Percentiles rank a stretch among this genome's conserved stretches.
These are phyloP conservation scores for Phylloscopus whistleri DNA, from an alignment of 2,113 vertebrate species.

Conservation along the genomic window DNA sequence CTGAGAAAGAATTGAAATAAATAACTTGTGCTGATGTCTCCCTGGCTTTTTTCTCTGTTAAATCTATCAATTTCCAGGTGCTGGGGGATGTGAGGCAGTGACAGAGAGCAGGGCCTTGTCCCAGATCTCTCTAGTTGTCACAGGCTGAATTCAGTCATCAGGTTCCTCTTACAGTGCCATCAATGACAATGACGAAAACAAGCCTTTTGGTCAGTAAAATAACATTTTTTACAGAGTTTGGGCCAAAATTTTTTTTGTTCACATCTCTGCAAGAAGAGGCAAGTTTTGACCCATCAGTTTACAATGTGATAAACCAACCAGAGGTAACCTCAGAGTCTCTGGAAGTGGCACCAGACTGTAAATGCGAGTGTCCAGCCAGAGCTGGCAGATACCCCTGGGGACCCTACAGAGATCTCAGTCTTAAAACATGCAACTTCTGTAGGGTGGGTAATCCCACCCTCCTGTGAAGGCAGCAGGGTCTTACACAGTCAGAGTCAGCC, in stretches of 20 bases:
- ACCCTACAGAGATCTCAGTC: not conserved
- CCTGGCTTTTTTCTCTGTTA: not conserved
- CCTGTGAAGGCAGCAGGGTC: not conserved
- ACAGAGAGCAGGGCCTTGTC: not conserved
- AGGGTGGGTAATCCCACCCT: not conserved
- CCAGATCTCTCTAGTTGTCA: not conserved
- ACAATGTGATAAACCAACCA: not conserved
- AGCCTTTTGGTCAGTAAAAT: not conserved
- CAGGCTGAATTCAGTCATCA: not conserved
- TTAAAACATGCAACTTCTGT: not conserved
- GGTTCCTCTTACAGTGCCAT: not conserved
- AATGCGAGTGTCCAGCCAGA: not conserved
- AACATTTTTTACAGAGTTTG: rapidly evolving
- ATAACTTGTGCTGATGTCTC: not conserved
- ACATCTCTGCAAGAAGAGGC: not conserved
- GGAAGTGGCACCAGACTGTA: not conserved
- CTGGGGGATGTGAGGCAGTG: not conserved
- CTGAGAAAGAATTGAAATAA: not conserved
- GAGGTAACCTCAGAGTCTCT: not conserved
- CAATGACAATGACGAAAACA: not conserved
- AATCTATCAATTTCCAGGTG: not conserved
- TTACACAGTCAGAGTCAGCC: not conserved
- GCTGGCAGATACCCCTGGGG: not conserved
- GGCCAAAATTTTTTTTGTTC: not conserved
- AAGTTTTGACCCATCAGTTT: not conserved